These are phyloP conservation scores for Lepidurus apus DNA, from an alignment of 1,140 invertebrate genomes.

Conservation along the genomic window DNA sequence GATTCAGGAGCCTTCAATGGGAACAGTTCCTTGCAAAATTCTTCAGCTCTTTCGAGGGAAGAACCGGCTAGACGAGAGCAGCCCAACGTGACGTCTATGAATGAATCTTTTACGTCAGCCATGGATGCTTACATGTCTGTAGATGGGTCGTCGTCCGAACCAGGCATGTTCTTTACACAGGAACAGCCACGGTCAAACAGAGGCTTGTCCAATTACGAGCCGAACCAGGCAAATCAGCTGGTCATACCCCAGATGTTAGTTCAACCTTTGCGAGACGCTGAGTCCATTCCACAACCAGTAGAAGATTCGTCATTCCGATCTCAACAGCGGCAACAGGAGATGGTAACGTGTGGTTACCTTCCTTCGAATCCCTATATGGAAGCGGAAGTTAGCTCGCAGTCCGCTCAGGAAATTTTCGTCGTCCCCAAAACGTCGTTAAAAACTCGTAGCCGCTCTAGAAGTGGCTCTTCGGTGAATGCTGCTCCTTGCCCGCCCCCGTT, in stretches of 20 bases:
- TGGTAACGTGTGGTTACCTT: not conserved
- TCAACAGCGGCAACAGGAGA: not conserved
- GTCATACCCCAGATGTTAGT: not conserved
- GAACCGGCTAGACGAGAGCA: not conserved
- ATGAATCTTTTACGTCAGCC: constrained; percentile 38
- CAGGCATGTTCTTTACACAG: not conserved
- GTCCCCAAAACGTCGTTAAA: not conserved
- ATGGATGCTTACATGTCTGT: constrained; percentile 24
- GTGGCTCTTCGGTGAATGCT: not conserved
- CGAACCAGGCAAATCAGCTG: not conserved
- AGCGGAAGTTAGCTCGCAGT: not conserved
- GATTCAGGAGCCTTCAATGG: constrained; percentile 42
- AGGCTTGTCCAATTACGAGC: not conserved
- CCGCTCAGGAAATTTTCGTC: not conserved
- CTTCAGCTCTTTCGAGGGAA: not conserved
- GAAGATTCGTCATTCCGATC: not conserved
- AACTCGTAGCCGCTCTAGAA: not conserved
- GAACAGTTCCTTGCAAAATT: constrained; percentile 35
- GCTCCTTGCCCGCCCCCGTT: not conserved
- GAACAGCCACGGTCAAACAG: not conserved
- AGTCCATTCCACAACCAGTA: constrained; percentile 18
- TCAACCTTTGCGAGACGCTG: constrained; percentile 27
- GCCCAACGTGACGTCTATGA: not conserved
- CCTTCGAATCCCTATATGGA: not conserved
- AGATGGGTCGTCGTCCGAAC: not conserved